Percentiles rank a stretch among this genome's conserved stretches.
Evolutionary conservation across 2,113 vertebrate genomes (phyloP).

Genomic region (Rhodinocichla rosea): DNA sequence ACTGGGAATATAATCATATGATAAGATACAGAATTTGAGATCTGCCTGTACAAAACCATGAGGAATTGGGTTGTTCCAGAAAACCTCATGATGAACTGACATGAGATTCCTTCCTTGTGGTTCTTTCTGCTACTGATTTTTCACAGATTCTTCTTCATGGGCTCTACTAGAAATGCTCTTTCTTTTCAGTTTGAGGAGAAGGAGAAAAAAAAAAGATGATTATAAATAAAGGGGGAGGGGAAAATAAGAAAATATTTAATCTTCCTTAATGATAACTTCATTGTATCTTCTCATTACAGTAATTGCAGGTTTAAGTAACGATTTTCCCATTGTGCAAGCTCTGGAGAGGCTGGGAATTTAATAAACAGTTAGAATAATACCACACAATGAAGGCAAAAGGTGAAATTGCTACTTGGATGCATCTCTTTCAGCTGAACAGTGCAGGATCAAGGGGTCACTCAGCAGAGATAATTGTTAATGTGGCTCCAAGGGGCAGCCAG

Average conservation of each 20-base stretch:
- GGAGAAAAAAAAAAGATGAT: background rate
- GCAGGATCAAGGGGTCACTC: conserved; percentile 41
- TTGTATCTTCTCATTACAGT: conserved; percentile 52
- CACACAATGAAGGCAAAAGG: conserved; percentile 47
- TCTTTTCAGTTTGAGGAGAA: background rate
- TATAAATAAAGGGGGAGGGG: background rate
- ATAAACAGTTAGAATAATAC: conserved; percentile 55
- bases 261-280: conserved; percentile 29
- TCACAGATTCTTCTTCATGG: background rate
- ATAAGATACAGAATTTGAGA: background rate
- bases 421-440: conserved; percentile 48
- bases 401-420: conserved; percentile 58
- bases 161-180: background rate
- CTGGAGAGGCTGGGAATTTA: conserved; percentile 20
- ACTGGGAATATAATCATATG: background rate
- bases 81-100: background rate
- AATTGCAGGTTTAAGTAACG: conserved; percentile 46
- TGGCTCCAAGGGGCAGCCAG: conserved; percentile 27
- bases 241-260: background rate
- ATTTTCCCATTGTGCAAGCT: conserved; percentile 7
- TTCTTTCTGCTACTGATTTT: background rate
- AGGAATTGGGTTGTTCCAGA: background rate
- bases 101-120: background rate
- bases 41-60: background rate
- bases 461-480: conserved; percentile 72